phyloP scores from a whole-genome alignment of 2,888 invertebrate species.

The Agriotes lineatus region DNA sequence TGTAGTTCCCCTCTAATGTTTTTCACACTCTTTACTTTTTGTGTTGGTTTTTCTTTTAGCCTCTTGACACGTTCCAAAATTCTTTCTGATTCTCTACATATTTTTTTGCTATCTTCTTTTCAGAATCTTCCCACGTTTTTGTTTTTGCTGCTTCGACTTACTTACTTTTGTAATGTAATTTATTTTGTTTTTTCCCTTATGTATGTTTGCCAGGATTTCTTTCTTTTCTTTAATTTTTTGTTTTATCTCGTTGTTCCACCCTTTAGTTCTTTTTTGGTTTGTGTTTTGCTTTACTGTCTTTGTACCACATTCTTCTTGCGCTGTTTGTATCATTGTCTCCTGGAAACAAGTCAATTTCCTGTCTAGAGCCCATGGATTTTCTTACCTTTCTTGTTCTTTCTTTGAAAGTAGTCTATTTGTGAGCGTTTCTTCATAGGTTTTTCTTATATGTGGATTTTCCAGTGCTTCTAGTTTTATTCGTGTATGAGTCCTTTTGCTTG shows the following conservation, averaged over 20 bases:
- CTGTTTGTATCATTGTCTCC: not conserved
- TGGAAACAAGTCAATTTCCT: too few species aligned
- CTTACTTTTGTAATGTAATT: too few species aligned
- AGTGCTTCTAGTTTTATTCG: not conserved
- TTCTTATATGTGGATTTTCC: not conserved
- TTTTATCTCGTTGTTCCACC: too few species aligned
- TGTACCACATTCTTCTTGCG: not conserved
- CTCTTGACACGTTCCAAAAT: constrained; percentile 1
- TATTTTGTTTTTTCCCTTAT: too few species aligned
- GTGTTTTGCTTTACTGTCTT: not conserved
- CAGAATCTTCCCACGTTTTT: not conserved
- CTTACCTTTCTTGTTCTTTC: not conserved
- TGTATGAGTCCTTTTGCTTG: not conserved
- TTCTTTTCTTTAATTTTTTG: too few species aligned
- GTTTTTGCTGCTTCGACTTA: too few species aligned
- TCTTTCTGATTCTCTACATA: not conserved
- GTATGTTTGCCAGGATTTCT: too few species aligned
- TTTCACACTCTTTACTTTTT: not conserved
- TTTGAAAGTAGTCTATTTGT: not conserved
- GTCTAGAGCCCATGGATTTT: too few species aligned
- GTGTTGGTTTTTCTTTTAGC: not conserved
- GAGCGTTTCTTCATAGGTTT: not conserved
- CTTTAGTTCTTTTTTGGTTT: too few species aligned
- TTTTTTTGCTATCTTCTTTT: not conserved
- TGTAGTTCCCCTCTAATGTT: not conserved